phyloP scores from a whole-genome alignment of 1,140 invertebrate genomes.

The Zophobas morio region DNA sequence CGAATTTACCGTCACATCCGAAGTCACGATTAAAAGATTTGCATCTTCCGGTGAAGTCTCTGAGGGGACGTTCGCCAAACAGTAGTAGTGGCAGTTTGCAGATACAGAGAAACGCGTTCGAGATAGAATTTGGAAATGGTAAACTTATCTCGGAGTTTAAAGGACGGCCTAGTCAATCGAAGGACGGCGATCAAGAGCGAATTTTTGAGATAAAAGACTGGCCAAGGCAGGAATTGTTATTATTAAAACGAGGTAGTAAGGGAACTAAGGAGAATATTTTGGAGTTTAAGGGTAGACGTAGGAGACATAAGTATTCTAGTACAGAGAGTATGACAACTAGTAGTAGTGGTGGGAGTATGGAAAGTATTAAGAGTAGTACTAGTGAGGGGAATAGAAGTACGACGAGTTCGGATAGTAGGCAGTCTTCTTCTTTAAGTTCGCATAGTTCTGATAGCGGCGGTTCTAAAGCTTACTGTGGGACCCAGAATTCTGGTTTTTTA shows the following conservation, averaged over 20 bases:
- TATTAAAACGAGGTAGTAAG: constrained; percentile 79
- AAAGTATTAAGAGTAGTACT: constrained; percentile 85
- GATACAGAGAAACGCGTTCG: constrained; percentile 69
- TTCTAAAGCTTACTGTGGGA: constrained; percentile 69
- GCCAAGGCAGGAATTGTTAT: constrained; percentile 75
- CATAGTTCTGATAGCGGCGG: constrained; percentile 86
- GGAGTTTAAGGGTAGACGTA: constrained; percentile 78
- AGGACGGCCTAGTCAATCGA: constrained; percentile 60
- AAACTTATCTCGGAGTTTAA: constrained; percentile 67
- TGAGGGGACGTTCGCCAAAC: constrained; percentile 73
- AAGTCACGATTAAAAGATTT: constrained; percentile 80
- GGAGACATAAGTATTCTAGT: constrained; percentile 82
- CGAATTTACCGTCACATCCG: constrained; percentile 80
- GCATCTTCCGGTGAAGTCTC: constrained; percentile 76
- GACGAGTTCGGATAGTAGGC: constrained; percentile 83
- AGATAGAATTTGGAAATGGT: constrained; percentile 64
- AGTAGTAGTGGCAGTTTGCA: constrained; percentile 75
- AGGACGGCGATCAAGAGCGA: constrained; percentile 64
- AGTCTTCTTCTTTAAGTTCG: constrained; percentile 84
- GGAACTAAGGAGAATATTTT: constrained; percentile 74
- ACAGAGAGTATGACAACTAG: constrained; percentile 89
- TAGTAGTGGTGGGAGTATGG: constrained; percentile 88
- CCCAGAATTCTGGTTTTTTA: constrained; percentile 68
- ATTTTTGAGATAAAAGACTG: constrained; percentile 75
- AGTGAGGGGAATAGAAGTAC: constrained; percentile 87